Base-by-base conservation (phyloP, 2,888 invertebrate genomes). In the Pyrrhosoma nymphula region DNA sequence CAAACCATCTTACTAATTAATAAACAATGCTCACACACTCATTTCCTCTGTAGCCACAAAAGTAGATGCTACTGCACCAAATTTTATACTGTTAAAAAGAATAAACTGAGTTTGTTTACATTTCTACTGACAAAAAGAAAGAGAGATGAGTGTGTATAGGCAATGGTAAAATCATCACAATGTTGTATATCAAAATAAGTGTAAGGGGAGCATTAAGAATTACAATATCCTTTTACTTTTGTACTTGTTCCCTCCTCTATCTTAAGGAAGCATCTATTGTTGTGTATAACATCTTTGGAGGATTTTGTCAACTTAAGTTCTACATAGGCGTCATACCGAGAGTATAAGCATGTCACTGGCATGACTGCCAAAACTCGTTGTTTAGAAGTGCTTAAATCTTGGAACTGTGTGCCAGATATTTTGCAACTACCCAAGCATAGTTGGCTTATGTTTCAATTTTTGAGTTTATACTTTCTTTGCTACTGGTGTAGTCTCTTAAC, bases 351-450 rank as follows among this genome's bases (percentile, higher is more conserved):
- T 69, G 69, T 75, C 69, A n/a, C 75, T 93, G 69, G 75, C 93
- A 75, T 69, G 93, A 47, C 93, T 93, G 75, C 69, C 93, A 93
- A 93, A 47, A 93, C 47, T 93, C 47, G 93, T 69, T 93, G 93
- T 93, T 93, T 93, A 93, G 93, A 75, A 75, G 47, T 39, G 93
- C 93, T 93, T 93, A 69, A 93, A 93, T 91, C 93, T 93, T 93
- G 93, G 69, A 93, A 93, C 30, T 69, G 69, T 93, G 69, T 35
- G 69, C 93, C 93, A 93, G 93, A 93, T 93, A 93, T 93, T 93
- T 93, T 93, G 60, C 63, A 14, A 69, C 35, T 69, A 47, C 63
- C 93, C 93, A 63, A 26, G 93, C 75, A 47, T 93, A 93, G 93
- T 69, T n/a, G 39, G 93, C 93, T 93, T 39, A 93, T 93, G 93